phyloP scores from a whole-genome alignment of 2,888 invertebrate species.

The Leptopilina myrica region DNA sequence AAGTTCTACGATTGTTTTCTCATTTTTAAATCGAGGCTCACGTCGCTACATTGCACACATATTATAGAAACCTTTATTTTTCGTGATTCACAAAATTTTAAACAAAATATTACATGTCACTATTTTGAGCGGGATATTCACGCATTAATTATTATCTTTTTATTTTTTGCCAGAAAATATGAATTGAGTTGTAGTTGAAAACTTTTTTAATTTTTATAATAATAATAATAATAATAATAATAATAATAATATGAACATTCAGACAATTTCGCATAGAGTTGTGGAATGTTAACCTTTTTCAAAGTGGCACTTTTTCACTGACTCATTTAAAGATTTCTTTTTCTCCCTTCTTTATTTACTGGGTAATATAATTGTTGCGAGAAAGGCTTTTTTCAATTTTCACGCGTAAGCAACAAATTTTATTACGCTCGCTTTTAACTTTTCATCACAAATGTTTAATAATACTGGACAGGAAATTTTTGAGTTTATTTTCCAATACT shows the following conservation, averaged over 20 bases:
- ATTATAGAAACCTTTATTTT: constrained; percentile 15
- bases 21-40: background rate
- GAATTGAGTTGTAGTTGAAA: background rate
- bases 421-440: background rate
- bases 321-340: no score
- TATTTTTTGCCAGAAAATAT: no score
- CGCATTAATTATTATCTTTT: no score
- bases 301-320: constrained; percentile 21
- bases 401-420: background rate
- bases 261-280: no score
- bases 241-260: no score
- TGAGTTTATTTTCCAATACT: background rate
- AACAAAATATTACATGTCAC: no score
- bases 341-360: background rate
- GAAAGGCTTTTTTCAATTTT: background rate
- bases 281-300: background rate
- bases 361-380: no score
- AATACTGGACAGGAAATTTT: background rate
- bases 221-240: no score
- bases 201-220: background rate
- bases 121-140: no score
- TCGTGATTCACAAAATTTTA: background rate
- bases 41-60: background rate
- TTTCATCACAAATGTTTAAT: constrained; percentile 22
- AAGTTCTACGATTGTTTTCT: constrained; percentile 26